Evolutionary conservation across 2,113 vertebrate species (phyloP).

Genomic region (Dipodomys merriami): DNA sequence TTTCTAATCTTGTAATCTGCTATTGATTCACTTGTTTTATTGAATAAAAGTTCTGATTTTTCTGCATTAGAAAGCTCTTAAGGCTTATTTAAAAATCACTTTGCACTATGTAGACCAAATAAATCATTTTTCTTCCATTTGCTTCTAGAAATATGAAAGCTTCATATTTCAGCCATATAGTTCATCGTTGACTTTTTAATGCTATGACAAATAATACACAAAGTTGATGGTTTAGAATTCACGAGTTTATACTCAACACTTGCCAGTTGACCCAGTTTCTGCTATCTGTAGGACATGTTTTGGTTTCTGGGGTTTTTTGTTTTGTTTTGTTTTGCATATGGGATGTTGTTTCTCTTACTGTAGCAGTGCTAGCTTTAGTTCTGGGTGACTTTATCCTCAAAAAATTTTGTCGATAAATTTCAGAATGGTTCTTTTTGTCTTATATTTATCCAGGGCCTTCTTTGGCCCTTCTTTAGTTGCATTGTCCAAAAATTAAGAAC

Average conservation of each 20-base stretch:
- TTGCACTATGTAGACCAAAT: constrained; percentile 46
- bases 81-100: constrained; percentile 57
- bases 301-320: background rate
- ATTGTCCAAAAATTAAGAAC: background rate
- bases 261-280: constrained; percentile 64
- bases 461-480: background rate
- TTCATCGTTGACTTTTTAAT: constrained; percentile 25
- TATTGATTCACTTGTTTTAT: constrained; percentile 47
- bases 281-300: constrained; percentile 18
- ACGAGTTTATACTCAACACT: constrained; percentile 22
- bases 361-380: constrained; percentile 48
- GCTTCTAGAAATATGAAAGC: constrained; percentile 27
- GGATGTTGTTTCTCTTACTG: constrained; percentile 50
- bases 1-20: constrained; percentile 37
- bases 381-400: constrained; percentile 63
- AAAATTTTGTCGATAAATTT: constrained; percentile 65
- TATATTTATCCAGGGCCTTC: constrained; percentile 48
- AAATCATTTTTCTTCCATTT: constrained; percentile 62
- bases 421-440: constrained; percentile 55
- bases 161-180: background rate
- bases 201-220: constrained; percentile 33
- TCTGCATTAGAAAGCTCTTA: constrained; percentile 40
- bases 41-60: constrained; percentile 30
- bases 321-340: background rate
- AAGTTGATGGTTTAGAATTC: background rate